Base-by-base conservation (phyloP, 2,113 vertebrate species). In the Glaucomys volans region DNA sequence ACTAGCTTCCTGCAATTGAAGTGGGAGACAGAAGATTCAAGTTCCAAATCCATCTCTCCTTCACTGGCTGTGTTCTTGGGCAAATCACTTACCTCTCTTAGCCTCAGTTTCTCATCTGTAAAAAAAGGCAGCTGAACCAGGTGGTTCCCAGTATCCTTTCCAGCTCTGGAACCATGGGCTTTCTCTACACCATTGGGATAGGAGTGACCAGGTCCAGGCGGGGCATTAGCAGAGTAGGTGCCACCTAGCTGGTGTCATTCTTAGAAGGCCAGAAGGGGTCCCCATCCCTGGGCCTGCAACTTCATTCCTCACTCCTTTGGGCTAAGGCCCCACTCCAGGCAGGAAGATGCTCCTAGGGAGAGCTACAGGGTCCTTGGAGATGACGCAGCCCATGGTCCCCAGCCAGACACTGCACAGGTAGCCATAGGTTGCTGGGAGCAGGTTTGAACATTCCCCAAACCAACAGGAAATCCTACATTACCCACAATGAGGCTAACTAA, bases 371-470 rank as follows among this genome's bases (percentile, higher is more conserved):
- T 28, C 85, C 62, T 76, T n/a, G n/a, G 81, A 83, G 72, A 84
- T 2, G 24, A 40, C 24, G 13, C 24, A 30, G 69, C 79, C 40
- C 30, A 57, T 14, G 75, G 62, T 44, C 88, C 91, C 75, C 83
- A 74, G 32, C 57, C 52, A 72, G 79, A 74, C 62, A 67, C 30
- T 7, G 50, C 14, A 88, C 32, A 94, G 22, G 32, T 83, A 37
- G 24, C 37, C 59, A 84, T 44, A 52, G 75, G 67, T 67, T 74
- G 89, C 81, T 42, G 17, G 30, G 91, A 84, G 47, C 50, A 2
- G 22, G 83, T 97, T 28, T 28, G 57, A 85, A 62, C 67, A 28
- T 79, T 87, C 89, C 64, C 72, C 80, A 69, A 85, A 54, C 77
- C 92, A 32, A 1, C 14, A 1, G 66, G 72, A 86, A 89, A 54